phyloP scores from a whole-genome alignment of 37 sponge, comb jelly and placozoan species.

The Chondrosia reniformis region DNA sequence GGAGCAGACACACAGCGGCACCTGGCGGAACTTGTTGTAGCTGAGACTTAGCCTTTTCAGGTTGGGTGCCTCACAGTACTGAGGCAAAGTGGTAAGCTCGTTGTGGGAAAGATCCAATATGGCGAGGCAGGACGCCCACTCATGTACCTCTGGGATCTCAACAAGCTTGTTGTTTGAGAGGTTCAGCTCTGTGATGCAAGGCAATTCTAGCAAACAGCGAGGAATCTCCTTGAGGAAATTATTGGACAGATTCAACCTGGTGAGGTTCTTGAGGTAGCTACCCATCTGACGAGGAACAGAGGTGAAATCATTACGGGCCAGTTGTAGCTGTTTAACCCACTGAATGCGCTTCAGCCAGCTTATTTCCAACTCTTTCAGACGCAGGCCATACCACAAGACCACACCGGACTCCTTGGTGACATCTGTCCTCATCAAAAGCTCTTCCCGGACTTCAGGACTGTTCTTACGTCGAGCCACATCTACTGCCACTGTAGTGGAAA shows the following conservation, averaged over 20 bases:
- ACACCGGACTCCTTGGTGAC: constrained; percentile 18
- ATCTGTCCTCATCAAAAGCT: constrained; percentile 57
- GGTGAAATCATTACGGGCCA: constrained; percentile 38
- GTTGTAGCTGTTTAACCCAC: constrained; percentile 30
- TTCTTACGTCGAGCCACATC: constrained; percentile 37
- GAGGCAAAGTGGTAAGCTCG: constrained; percentile 61
- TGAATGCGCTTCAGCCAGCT: constrained; percentile 21
- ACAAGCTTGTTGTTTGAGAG: constrained; percentile 70
- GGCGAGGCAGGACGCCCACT: constrained; percentile 71
- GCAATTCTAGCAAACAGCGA: constrained; percentile 71
- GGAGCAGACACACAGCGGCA: constrained; percentile 79
- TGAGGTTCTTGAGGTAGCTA: constrained; percentile 9
- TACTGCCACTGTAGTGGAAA: constrained; percentile 76
- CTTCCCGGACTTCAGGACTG: constrained; percentile 11
- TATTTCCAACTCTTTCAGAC: constrained; percentile 25
- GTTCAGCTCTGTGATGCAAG: constrained; percentile 70
- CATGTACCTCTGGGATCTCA: constrained; percentile 66
- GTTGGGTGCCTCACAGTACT: constrained; percentile 46
- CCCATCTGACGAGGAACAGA: constrained; percentile 44
- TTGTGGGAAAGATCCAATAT: constrained; percentile 77
- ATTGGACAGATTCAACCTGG: constrained; percentile 55
- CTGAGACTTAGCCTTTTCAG: constrained; percentile 67
- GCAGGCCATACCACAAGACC: constrained; percentile 52
- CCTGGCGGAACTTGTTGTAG: constrained; percentile 62
- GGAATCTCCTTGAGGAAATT: constrained; percentile 78